These are phyloP conservation scores for Drymodes brunneopygia DNA, from an alignment of 2,113 vertebrate species.

Conservation along the genomic window DNA sequence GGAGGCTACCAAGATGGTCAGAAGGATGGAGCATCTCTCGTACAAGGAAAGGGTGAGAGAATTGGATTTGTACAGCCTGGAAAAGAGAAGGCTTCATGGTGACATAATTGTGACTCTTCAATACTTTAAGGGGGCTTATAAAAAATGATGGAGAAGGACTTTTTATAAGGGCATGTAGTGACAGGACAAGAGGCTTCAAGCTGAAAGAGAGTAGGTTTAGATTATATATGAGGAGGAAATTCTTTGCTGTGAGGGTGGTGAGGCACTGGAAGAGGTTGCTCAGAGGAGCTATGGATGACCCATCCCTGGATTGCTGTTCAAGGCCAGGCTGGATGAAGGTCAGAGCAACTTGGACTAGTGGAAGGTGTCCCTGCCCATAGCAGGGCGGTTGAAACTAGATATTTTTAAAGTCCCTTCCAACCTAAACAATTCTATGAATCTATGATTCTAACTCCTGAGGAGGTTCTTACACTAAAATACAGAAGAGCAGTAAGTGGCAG, in stretches of 20 bases:
- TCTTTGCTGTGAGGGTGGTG: not conserved
- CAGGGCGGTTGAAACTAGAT: fast-evolving
- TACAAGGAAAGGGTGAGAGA: not conserved
- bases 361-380: not conserved
- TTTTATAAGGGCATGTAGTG: not conserved
- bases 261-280: not conserved
- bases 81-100: not conserved
- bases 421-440: not conserved
- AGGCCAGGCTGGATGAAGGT: not conserved
- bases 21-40: not conserved
- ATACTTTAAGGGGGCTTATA: not conserved
- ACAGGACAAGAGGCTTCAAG: not conserved
- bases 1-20: not conserved
- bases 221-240: not conserved
- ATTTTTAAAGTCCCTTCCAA: not conserved
- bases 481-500: not conserved
- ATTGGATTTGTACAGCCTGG: not conserved
- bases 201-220: not conserved
- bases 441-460: not conserved
- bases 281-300: not conserved
- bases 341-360: not conserved
- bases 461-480: not conserved
- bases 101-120: not conserved
- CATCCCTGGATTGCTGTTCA: too few species aligned
- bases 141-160: not conserved